Conservation (phyloP, 2,888 invertebrate species). For the Oscheius onirici region DNA sequence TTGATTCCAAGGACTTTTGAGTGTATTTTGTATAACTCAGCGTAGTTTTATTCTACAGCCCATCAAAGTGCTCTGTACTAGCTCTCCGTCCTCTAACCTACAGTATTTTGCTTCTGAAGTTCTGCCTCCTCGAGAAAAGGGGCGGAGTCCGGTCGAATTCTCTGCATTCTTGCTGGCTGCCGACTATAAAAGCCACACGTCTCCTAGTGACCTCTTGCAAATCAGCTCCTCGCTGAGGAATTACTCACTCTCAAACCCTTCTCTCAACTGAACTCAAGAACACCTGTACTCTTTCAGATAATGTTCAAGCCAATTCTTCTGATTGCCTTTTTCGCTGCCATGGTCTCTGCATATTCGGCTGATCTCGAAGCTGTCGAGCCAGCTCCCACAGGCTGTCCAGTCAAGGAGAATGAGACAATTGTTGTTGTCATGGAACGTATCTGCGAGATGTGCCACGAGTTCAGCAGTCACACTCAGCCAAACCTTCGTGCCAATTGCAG, state of each 20-base stretch:
- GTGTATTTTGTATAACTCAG: no score
- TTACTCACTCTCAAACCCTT: conserved; percentile 9
- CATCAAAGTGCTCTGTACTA: not conserved
- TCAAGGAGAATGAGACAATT: conserved; percentile 48
- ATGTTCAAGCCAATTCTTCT: no score
- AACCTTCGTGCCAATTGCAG: conserved; percentile 58
- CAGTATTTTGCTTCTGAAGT: not conserved
- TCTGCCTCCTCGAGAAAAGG: not conserved
- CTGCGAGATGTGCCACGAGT: conserved; percentile 61
- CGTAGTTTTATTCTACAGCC: not conserved
- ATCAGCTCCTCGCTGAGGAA: conserved; percentile 33
- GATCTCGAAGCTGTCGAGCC: not conserved
- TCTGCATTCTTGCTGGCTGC: conserved; percentile 24
- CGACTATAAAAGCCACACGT: conserved; percentile 28
- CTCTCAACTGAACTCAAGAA: no score
- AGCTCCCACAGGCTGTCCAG: conserved; percentile 37
- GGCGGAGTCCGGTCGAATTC: conserved; percentile 20
- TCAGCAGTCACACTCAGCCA: conserved; percentile 49
- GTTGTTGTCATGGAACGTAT: conserved; percentile 59
- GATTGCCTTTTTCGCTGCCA: no score
- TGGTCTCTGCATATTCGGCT: no score
- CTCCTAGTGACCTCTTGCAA: conserved; percentile 11
- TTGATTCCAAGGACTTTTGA: no score
- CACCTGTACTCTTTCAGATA: no score
- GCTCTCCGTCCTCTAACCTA: not conserved